Evolutionary conservation across 2,113 vertebrate genomes (phyloP).

Genomic region (Saimiri boliviensis): DNA sequence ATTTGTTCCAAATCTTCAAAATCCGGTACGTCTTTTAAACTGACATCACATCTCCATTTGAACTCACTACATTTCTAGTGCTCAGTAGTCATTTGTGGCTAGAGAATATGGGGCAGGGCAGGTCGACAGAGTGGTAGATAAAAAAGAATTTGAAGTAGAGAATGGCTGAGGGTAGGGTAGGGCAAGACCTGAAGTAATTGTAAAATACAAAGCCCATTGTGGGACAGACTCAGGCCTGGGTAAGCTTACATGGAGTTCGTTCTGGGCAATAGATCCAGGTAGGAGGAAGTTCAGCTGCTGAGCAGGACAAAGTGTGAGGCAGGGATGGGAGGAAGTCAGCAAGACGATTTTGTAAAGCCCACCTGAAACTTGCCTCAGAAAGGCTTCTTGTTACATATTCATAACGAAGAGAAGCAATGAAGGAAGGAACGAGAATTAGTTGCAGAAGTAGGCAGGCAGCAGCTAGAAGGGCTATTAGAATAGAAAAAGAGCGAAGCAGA

Average conservation of each 20-base stretch:
- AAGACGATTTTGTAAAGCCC: not conserved
- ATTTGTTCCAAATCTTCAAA: not conserved
- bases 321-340: not conserved
- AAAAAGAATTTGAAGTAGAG: not conserved
- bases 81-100: not conserved
- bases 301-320: not conserved
- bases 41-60: not conserved
- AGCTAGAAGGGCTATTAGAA: not conserved
- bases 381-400: fast-evolving
- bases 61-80: not conserved
- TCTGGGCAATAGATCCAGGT: not conserved
- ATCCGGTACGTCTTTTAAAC: not conserved
- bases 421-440: not conserved
- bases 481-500: not conserved
- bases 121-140: fast-evolving
- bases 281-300: not conserved
- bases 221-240: not conserved
- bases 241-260: fast-evolving
- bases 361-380: not conserved
- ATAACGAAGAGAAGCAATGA: not conserved
- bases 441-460: not conserved
- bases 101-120: not conserved
- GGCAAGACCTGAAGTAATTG: not conserved
- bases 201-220: not conserved
- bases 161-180: too few species aligned